Percentiles rank a stretch among this genome's conserved stretches.
These are phyloP conservation scores for Romanogobio albipinnatus DNA, from an alignment of 2,113 vertebrate species.

Conservation along the genomic window DNA sequence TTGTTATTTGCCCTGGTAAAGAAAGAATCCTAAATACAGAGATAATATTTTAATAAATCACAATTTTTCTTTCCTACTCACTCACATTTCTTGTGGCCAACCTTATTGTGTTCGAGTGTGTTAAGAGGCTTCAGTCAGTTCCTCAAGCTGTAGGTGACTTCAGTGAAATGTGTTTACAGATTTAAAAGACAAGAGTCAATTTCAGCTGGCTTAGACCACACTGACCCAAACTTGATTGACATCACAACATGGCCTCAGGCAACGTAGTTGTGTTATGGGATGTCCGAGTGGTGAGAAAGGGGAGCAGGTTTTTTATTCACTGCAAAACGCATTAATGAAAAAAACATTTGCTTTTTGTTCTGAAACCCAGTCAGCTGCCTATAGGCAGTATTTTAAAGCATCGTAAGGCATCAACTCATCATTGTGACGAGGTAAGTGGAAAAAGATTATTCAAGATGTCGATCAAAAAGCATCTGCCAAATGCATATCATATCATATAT, in stretches of 20 bases:
- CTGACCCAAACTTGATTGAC: slow-evolving; percentile 31
- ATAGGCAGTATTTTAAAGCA: not conserved
- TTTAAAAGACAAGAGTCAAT: slow-evolving; percentile 31
- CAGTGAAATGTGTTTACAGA: slow-evolving; percentile 31
- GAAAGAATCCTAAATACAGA: not conserved
- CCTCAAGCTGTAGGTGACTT: slow-evolving; percentile 9
- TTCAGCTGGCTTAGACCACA: slow-evolving; percentile 34
- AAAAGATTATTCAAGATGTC: not conserved
- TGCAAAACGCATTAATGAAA: not conserved
- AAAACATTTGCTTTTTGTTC: not conserved
- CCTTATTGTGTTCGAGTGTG: not conserved
- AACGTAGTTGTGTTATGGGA: not conserved
- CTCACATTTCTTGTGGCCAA: not conserved
- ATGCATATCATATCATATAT: not conserved
- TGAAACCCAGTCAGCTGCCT: not conserved
- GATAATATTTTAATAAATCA: not conserved
- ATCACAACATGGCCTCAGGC: slow-evolving; percentile 33
- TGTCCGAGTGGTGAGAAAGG: not conserved
- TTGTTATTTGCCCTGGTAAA: not conserved
- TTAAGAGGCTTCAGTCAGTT: slow-evolving; percentile 11
- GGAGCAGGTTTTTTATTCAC: not conserved
- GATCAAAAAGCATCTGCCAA: no score
- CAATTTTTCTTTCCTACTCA: not conserved
- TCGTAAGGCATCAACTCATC: not conserved
- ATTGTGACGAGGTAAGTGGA: not conserved